Conservation (phyloP, 2,113 vertebrate genomes). For the Machaerirhynchus nigripectus region DNA sequence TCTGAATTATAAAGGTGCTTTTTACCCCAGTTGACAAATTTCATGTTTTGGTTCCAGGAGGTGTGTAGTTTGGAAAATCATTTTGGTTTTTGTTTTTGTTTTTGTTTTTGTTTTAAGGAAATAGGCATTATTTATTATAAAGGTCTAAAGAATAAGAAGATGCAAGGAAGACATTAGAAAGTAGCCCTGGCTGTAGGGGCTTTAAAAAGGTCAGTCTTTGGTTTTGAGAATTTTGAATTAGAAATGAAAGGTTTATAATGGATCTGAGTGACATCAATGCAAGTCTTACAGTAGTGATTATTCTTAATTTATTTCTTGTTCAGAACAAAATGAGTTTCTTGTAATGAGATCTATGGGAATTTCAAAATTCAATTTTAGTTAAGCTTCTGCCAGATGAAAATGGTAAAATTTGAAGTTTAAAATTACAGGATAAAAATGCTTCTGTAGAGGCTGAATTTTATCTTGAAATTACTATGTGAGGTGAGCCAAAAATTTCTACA, state of each 20-base stretch:
- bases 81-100: too few relatives aligned
- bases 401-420: background rate
- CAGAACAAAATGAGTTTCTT: background rate
- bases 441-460: background rate
- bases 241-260: background rate
- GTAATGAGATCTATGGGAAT: background rate
- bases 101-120: too few relatives aligned
- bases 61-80: background rate
- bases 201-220: background rate
- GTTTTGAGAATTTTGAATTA: background rate
- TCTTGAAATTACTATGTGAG: background rate
- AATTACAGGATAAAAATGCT: background rate
- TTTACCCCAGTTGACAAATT: background rate
- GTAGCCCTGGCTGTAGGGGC: background rate
- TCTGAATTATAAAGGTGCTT: background rate
- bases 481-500: background rate
- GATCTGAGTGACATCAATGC: background rate
- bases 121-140: background rate
- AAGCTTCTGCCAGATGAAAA: slow-evolving; percentile 6
- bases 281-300: background rate
- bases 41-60: background rate
- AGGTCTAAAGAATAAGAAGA: background rate
- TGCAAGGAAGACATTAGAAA: background rate
- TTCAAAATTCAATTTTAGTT: background rate
- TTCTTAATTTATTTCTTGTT: slow-evolving; percentile 1